Conservation (phyloP, 2,888 invertebrate genomes). For the Cyclophora albipunctata region DNA sequence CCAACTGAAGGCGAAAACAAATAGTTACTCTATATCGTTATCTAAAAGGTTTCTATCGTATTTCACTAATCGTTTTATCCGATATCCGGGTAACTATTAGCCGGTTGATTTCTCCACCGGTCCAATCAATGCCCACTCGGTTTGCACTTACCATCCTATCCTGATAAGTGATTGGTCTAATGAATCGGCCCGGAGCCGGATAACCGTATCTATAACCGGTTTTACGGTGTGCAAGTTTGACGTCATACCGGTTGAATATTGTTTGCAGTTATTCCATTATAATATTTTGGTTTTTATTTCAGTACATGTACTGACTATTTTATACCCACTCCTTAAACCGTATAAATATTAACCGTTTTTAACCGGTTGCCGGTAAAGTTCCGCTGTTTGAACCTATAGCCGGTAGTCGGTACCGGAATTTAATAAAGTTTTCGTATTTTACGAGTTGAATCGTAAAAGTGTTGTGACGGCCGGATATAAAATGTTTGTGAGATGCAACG, state of each 20-base stretch:
- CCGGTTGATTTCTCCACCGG: slow-evolving; percentile 2
- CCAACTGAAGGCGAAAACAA: too few relatives aligned
- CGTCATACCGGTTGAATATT: too few relatives aligned
- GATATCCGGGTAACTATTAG: slow-evolving; percentile 6
- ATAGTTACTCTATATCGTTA: too few relatives aligned
- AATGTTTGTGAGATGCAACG: slow-evolving; percentile 23
- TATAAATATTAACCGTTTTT: too few relatives aligned
- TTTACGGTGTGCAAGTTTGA: too few relatives aligned
- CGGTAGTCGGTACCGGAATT: slow-evolving; percentile 29
- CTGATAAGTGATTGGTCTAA: slow-evolving; percentile 50
- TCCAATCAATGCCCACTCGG: slow-evolving; percentile 20
- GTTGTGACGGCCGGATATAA: slow-evolving; percentile 31
- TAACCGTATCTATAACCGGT: too few relatives aligned
- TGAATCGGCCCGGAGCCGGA: slow-evolving; percentile 27
- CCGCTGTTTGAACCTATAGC: background rate
- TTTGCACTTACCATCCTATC: slow-evolving; percentile 37
- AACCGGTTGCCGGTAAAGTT: too few relatives aligned
- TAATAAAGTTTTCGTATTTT: slow-evolving; percentile 51
- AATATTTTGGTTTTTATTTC: too few relatives aligned
- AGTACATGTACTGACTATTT: too few relatives aligned
- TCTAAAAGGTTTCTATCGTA: slow-evolving; percentile 7
- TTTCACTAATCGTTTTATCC: slow-evolving; percentile 14
- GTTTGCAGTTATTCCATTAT: too few relatives aligned
- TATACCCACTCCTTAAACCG: too few relatives aligned
- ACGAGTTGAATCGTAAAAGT: slow-evolving; percentile 49